phyloP scores from a whole-genome alignment of 2,888 invertebrate species.

The Eugnorisma glareosa region DNA sequence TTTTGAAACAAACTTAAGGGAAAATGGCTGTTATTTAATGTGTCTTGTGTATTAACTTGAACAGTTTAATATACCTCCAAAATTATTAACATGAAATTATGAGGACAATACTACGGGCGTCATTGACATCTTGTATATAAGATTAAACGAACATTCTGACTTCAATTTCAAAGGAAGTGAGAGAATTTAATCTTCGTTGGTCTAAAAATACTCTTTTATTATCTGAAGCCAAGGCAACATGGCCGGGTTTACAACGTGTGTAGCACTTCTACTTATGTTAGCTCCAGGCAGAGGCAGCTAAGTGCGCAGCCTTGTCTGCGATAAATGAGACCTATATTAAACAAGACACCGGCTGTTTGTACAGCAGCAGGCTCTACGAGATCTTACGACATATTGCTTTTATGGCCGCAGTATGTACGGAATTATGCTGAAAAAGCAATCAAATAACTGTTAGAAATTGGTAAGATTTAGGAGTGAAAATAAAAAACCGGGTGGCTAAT shows the following conservation, averaged over 20 bases:
- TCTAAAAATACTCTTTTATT: slow-evolving; percentile 50
- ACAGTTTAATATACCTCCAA: neutral
- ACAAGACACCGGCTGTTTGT: slow-evolving; percentile 62
- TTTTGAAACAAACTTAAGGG: neutral
- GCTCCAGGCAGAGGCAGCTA: slow-evolving; percentile 38
- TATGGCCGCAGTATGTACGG: neutral
- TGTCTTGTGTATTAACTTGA: neutral
- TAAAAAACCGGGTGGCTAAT: neutral
- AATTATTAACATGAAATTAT: neutral
- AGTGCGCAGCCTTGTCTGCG: slow-evolving; percentile 45
- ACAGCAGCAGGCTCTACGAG: neutral
- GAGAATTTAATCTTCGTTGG: neutral
- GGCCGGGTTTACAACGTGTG: slow-evolving; percentile 31
- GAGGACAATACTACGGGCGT: neutral
- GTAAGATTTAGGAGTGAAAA: neutral
- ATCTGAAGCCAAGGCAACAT: slow-evolving; percentile 30
- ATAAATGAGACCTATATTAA: slow-evolving; percentile 63
- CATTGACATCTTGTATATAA: neutral
- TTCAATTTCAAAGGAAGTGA: slow-evolving; percentile 10
- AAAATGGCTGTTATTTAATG: slow-evolving; percentile 12
- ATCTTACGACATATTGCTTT: slow-evolving; percentile 29
- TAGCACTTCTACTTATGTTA: slow-evolving; percentile 39
- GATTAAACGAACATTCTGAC: neutral
- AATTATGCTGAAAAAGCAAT: slow-evolving; percentile 3
- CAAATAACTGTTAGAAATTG: neutral